phyloP scores from a whole-genome alignment of 2,888 invertebrate genomes.

The Philereme transversata region DNA sequence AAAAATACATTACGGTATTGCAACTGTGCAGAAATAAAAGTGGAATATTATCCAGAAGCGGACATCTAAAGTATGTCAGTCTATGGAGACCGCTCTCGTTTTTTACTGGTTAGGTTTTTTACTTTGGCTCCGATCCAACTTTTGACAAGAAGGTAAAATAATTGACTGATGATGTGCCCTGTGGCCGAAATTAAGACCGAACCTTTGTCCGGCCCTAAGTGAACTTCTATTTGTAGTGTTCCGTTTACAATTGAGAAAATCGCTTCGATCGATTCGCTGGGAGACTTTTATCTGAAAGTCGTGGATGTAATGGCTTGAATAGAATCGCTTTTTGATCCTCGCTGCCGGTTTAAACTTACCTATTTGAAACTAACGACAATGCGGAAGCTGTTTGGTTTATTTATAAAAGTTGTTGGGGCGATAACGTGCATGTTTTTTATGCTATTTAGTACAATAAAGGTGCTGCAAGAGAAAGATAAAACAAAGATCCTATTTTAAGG shows the following conservation, averaged over 20 bases:
- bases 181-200: conserved; percentile 13
- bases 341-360: conserved; percentile 31
- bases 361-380: conserved; percentile 35
- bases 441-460: background rate
- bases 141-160: background rate
- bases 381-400: conserved; percentile 28
- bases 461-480: background rate
- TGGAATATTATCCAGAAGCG: too few relatives aligned
- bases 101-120: too few relatives aligned
- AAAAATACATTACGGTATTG: too few relatives aligned
- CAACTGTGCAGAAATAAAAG: too few relatives aligned
- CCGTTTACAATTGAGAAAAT: conserved; percentile 27
- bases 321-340: conserved; percentile 38
- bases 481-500: background rate
- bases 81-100: too few relatives aligned
- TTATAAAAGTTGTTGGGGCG: conserved; percentile 12
- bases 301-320: conserved; percentile 35
- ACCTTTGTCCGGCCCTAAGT: conserved; percentile 7
- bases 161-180: background rate
- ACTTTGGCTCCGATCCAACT: too few relatives aligned
- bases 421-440: background rate
- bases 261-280: conserved; percentile 26
- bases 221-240: conserved; percentile 25
- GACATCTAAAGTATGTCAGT: too few relatives aligned
- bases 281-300: conserved; percentile 33